These are phyloP conservation scores for Panulirus ornatus DNA, from an alignment of 1,140 invertebrate genomes.

Conservation along the genomic window DNA sequence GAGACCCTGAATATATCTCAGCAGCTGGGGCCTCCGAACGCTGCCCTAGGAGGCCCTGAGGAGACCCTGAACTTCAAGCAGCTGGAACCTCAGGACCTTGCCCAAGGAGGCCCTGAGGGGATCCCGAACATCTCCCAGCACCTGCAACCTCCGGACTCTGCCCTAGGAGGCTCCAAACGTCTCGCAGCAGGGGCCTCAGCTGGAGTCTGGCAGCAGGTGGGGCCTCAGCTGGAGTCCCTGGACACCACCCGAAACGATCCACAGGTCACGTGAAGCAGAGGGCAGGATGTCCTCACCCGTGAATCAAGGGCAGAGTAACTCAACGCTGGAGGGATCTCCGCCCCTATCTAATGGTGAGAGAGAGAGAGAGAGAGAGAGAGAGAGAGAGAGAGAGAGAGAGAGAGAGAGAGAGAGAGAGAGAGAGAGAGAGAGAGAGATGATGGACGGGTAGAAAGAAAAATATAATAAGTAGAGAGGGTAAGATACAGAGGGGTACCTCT, in stretches of 20 bases:
- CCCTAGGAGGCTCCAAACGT: too few species aligned
- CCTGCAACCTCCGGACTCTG: too few species aligned
- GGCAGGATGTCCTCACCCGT: background rate
- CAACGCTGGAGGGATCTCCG: background rate
- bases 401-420: background rate
- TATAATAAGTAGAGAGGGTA: background rate
- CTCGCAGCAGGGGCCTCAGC: too few species aligned
- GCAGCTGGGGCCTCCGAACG: background rate
- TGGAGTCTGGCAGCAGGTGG: too few species aligned
- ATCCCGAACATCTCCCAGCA: too few species aligned
- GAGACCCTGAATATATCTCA: background rate
- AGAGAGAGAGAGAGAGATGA: too few species aligned
- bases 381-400: conserved; percentile 13
- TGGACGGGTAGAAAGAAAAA: background rate
- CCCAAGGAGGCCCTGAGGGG: too few species aligned
- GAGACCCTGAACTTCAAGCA: too few species aligned
- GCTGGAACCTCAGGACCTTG: too few species aligned
- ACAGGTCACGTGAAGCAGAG: too few species aligned
- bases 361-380: background rate
- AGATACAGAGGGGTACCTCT: background rate
- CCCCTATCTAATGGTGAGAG: background rate
- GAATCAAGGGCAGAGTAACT: background rate
- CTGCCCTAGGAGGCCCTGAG: background rate
- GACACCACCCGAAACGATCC: too few species aligned
- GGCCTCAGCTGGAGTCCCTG: too few species aligned